Evolutionary conservation across 2,888 invertebrate species (phyloP).

Genomic region (Glomeris marginata): DNA sequence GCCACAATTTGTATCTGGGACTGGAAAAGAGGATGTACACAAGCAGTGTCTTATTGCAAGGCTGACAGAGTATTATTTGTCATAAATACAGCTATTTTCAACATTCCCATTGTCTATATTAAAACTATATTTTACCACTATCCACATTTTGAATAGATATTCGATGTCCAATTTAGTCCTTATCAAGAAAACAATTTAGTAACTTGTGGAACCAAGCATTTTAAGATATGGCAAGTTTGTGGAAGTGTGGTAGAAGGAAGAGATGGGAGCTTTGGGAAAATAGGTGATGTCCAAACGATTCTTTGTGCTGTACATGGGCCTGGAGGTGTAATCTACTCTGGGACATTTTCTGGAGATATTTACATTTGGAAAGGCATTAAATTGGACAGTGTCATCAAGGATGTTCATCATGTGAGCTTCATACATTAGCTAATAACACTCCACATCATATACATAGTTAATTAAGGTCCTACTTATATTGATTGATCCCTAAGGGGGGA

Average conservation of each 20-base stretch:
- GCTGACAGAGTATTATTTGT: constrained; percentile 7
- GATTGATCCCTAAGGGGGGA: constrained; percentile 14
- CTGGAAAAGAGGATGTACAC: constrained; percentile 33
- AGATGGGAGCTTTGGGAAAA: constrained; percentile 4
- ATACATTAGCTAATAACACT: not conserved
- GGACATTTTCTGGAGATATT: constrained; percentile 31
- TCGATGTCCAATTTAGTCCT: constrained; percentile 33
- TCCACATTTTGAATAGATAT: constrained; percentile 17
- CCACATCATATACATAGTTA: not conserved
- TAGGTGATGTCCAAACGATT: constrained; percentile 13
- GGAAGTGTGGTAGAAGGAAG: constrained; percentile 22
- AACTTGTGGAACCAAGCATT: constrained; percentile 33
- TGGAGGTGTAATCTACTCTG: constrained; percentile 23
- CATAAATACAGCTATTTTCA: not conserved
- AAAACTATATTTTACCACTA: not conserved
- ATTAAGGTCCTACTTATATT: not conserved
- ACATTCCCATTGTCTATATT: not conserved
- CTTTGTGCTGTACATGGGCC: constrained; percentile 9
- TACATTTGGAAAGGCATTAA: constrained; percentile 30
- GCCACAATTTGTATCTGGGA: constrained; percentile 34
- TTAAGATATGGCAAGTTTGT: constrained; percentile 34
- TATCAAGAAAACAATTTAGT: constrained; percentile 27
- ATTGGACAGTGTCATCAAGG: constrained; percentile 25
- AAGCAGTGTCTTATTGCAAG: constrained; percentile 25
- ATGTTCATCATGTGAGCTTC: constrained; percentile 28